phyloP scores from a whole-genome alignment of 2,888 invertebrate species.

The Monopis laevigella region DNA sequence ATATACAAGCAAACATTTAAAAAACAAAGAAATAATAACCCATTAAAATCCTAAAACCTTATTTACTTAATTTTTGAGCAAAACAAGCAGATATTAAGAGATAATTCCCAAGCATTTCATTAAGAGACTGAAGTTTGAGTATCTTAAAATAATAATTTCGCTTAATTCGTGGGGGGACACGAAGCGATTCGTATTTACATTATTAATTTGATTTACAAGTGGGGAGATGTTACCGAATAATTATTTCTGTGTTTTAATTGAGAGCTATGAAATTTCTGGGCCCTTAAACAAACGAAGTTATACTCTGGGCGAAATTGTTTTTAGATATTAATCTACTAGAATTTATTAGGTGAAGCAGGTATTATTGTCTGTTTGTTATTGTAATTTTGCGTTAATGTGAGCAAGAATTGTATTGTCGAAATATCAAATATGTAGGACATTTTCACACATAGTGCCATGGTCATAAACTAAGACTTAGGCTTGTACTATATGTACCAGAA shows the following conservation, averaged over 20 bases:
- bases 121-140: neutral
- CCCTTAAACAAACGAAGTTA: conserved; percentile 30
- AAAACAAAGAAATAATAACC: too few relatives aligned
- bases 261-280: conserved; percentile 55
- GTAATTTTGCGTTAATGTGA: too few relatives aligned
- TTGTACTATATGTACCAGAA: too few relatives aligned
- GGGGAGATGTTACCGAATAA: conserved; percentile 52
- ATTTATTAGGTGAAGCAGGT: neutral
- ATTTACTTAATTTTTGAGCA: too few relatives aligned
- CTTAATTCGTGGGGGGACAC: conserved; percentile 6
- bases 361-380: too few relatives aligned
- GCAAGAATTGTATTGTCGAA: too few relatives aligned
- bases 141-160: conserved; percentile 12
- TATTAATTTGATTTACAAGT: conserved; percentile 58
- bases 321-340: neutral
- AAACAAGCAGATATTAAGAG: too few relatives aligned
- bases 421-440: too few relatives aligned
- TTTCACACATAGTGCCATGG: too few relatives aligned
- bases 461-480: too few relatives aligned
- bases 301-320: neutral
- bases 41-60: too few relatives aligned
- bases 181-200: conserved; percentile 42
- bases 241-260: conserved; percentile 62
- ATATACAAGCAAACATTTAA: too few relatives aligned
- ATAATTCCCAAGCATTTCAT: neutral